These are phyloP conservation scores for Oscheius sp. DNA, from an alignment of 2,888 invertebrate genomes.

Conservation along the genomic window DNA sequence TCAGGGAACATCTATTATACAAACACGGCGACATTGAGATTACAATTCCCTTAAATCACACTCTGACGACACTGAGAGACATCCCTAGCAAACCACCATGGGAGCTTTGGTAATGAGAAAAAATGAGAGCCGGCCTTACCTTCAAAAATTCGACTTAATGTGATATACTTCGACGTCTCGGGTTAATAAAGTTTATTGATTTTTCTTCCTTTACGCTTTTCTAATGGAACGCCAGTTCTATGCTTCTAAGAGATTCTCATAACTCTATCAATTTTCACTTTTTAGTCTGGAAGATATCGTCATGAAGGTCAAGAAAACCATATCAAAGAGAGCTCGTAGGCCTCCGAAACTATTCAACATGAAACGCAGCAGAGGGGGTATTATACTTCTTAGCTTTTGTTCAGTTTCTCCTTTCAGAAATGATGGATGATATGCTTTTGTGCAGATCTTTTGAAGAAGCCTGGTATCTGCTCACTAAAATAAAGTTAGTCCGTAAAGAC, in stretches of 20 bases:
- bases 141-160: not conserved
- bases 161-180: conserved; percentile 2
- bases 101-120: conserved; percentile 36
- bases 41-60: conserved; percentile 41
- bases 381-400: not conserved
- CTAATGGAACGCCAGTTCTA: not conserved
- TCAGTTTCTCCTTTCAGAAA: not conserved
- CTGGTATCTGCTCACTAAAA: not conserved
- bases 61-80: conserved; percentile 31
- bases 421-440: conserved; percentile 15
- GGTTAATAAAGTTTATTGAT: conserved; percentile 25
- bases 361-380: conserved; percentile 8
- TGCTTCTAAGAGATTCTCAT: not conserved
- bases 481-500: not conserved
- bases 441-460: not conserved
- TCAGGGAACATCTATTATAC: conserved; percentile 38
- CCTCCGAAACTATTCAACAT: not conserved
- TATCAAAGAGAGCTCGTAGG: no score
- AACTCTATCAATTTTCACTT: no score
- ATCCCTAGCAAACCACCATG: conserved; percentile 43
- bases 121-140: not conserved
- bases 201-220: not conserved
- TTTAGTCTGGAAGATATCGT: no score
- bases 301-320: no score
- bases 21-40: conserved; percentile 16